Conservation (phyloP, 2,888 invertebrate genomes). For the Anagyrus pseudococci region DNA sequence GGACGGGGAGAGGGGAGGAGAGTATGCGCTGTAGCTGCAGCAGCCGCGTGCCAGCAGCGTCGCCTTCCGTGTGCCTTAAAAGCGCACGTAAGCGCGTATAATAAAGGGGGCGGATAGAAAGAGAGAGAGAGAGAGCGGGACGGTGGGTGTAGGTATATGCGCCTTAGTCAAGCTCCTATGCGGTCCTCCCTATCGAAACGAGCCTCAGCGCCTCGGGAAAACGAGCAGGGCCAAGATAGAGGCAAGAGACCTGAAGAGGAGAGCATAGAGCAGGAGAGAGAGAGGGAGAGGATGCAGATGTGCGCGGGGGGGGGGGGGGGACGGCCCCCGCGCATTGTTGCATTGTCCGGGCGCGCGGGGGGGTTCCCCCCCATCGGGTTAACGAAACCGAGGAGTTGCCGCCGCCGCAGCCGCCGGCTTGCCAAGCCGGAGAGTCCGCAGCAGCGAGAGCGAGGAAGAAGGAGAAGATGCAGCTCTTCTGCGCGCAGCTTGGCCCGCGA, state of each 20-base stretch:
- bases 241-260: constrained; percentile 1
- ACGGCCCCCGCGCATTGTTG: constrained; percentile 40
- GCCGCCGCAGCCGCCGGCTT: too few species aligned
- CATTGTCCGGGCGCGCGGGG: constrained; percentile 36
- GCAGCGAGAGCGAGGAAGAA: too few species aligned
- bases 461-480: too few species aligned
- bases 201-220: constrained; percentile 15
- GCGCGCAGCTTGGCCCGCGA: constrained; percentile 1
- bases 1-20: not conserved
- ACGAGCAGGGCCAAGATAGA: constrained; percentile 6
- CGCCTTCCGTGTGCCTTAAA: constrained; percentile 10
- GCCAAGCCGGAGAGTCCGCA: too few species aligned
- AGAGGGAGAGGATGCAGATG: constrained; percentile 32
- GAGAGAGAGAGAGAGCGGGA: too few species aligned
- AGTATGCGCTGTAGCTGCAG: not conserved
- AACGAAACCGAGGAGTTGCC: constrained; percentile 38
- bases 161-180: too few species aligned
- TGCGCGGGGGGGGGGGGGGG: not conserved
- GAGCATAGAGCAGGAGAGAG: too few species aligned
- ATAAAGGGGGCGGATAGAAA: constrained; percentile 6
- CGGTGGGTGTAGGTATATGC: too few species aligned
- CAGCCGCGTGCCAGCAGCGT: not conserved
- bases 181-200: not conserved
- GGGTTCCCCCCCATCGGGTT: constrained; percentile 37
- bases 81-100: constrained; percentile 6